Conservation (phyloP, 2,888 invertebrate genomes). For the Gonocerus acuteangulatus region DNA sequence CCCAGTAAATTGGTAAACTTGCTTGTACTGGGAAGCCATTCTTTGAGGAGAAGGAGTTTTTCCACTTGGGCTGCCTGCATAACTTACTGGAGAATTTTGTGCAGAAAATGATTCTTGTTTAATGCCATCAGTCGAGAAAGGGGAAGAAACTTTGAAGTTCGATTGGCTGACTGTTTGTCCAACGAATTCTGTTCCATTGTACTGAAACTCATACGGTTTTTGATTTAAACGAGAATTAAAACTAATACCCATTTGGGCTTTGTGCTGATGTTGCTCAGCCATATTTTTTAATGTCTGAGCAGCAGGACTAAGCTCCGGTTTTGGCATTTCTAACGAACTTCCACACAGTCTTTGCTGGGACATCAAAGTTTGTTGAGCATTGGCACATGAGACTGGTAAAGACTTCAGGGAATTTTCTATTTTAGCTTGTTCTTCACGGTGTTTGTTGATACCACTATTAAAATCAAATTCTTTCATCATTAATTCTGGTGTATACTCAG, state of each 20-base stretch:
- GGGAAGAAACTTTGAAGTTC: constrained; percentile 16
- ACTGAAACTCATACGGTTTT: constrained; percentile 28
- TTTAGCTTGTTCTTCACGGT: constrained; percentile 11
- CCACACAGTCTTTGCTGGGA: constrained; percentile 13
- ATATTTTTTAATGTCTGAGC: constrained; percentile 93
- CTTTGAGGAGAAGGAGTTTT: constrained; percentile 38
- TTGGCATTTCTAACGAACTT: constrained; percentile 40
- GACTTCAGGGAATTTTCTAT: constrained; percentile 8
- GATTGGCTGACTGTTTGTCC: constrained; percentile 25
- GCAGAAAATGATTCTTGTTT: constrained; percentile 39
- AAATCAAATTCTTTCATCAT: constrained; percentile 76
- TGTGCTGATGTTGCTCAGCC: constrained; percentile 94
- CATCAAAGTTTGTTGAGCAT: constrained; percentile 8
- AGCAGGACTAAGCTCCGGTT: constrained; percentile 74
- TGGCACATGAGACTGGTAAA: constrained; percentile 13
- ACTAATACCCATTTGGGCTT: constrained; percentile 58
- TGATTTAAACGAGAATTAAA: constrained; percentile 41
- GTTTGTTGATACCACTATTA: constrained; percentile 46
- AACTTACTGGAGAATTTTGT: constrained; percentile 40
- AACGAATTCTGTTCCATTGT: constrained; percentile 43
- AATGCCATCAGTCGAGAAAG: constrained; percentile 41
- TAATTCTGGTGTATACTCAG: constrained; percentile 71
- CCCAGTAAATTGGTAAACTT: constrained; percentile 14
- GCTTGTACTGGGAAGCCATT: constrained; percentile 12
- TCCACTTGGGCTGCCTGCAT: constrained; percentile 39